These are phyloP conservation scores for Ptilonorhynchus violaceus DNA, from an alignment of 2,113 vertebrate species.

Conservation along the genomic window DNA sequence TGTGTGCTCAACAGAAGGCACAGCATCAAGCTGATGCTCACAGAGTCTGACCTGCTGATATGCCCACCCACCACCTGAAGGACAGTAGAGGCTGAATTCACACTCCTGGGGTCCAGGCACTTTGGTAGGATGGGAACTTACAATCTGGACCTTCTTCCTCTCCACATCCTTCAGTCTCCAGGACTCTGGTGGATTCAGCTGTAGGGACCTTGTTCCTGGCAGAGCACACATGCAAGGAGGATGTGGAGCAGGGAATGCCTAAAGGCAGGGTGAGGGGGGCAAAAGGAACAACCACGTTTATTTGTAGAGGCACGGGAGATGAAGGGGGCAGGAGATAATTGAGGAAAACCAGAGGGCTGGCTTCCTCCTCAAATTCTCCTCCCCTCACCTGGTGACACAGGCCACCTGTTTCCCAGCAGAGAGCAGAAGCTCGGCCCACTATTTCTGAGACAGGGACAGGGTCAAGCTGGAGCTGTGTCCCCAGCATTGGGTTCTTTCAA, in stretches of 20 bases:
- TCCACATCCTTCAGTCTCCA: not conserved
- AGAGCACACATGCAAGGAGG: rapidly evolving
- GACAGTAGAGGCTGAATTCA: not conserved
- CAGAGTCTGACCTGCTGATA: not conserved
- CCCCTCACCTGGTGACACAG: not conserved
- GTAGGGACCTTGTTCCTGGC: too few species aligned
- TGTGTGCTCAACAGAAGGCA: not conserved
- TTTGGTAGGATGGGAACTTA: not conserved
- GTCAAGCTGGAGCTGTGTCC: rapidly evolving
- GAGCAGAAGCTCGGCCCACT: not conserved
- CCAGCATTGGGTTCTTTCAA: not conserved
- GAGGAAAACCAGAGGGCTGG: not conserved
- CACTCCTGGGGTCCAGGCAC: rapidly evolving
- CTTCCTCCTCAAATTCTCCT: not conserved
- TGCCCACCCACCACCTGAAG: not conserved
- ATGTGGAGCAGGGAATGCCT: not conserved
- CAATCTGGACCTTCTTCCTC: not conserved
- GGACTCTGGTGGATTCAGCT: too few species aligned
- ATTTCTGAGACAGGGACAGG: not conserved
- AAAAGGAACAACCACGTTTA: not conserved
- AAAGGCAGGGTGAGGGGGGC: not conserved
- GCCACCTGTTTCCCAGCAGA: not conserved
- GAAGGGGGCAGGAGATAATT: not conserved
- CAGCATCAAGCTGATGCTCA: rapidly evolving
- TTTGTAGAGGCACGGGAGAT: not conserved